phyloP scores from a whole-genome alignment of 2,113 vertebrate species.

The Glareola pratincola region DNA sequence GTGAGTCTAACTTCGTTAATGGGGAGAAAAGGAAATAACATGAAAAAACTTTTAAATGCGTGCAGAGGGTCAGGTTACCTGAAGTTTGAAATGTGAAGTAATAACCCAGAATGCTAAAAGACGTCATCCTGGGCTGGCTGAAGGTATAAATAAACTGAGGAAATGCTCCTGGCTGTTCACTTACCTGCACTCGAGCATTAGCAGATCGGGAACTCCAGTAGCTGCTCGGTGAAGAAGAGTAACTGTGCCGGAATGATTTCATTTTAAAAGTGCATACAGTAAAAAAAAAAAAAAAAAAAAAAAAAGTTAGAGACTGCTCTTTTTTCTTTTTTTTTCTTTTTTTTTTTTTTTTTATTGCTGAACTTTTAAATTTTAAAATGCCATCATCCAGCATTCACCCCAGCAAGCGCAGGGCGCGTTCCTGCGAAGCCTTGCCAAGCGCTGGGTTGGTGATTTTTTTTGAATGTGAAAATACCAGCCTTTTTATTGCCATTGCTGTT shows the following conservation, averaged over 20 bases:
- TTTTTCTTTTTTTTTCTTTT: not conserved
- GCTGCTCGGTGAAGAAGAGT: not conserved
- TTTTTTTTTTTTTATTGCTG: not conserved
- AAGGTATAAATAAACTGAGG: not conserved
- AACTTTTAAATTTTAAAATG: slow-evolving; percentile 54
- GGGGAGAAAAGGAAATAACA: not conserved
- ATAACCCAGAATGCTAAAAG: not conserved
- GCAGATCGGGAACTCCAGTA: not conserved
- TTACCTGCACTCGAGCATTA: not conserved
- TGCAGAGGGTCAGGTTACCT: not conserved
- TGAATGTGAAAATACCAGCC: not conserved
- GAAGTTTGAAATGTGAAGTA: not conserved
- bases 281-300: not conserved
- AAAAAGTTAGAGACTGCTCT: not conserved
- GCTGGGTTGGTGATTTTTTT: not conserved
- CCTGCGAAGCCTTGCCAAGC: not conserved
- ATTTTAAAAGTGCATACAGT: not conserved
- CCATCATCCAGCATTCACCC: slow-evolving; percentile 21
- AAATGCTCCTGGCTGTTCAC: not conserved
- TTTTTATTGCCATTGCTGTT: not conserved
- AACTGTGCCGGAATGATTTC: not conserved
- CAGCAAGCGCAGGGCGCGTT: not conserved
- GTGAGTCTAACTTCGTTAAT: not conserved
- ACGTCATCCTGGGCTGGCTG: not conserved
- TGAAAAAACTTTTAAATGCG: not conserved